Base-by-base conservation (phyloP, 1,140 invertebrate species). In the Drosophila kurseongensis region DNA sequence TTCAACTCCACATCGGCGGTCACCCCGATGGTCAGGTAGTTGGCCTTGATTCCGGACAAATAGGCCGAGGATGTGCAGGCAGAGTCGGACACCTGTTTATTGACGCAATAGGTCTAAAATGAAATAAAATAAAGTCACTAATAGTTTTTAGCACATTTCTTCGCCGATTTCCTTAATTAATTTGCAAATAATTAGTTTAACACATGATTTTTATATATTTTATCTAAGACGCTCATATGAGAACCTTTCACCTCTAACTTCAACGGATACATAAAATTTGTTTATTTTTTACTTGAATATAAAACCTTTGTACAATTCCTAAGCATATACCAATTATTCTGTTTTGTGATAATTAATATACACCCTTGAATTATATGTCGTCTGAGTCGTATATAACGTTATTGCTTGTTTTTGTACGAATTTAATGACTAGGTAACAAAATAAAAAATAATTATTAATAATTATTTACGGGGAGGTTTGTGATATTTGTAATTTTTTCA, bases 61-160 rank as follows among this genome's bases (percentile, higher is more conserved):
- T 95, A 95, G 0, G 96, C 96, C 0, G 96, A 97, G 5, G 90
- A 83, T 0, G 95, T 95, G 12, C 94, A 95, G 0, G 97, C 97
- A 0, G 96, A 96, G 90, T 98, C 97, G 0, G 97, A 94, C 0
- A 96, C 95, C 94, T 97, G 96, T 23, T 94, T 94, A 91, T 97
- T 95, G 10, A 96, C 94, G 89, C 95, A 97, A 91, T 97, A 91
- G 0, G 89, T 91, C 89, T 91, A 9, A 14, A 78, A 52, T 14
- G 8, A n/a, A 12, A 12, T 1, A 5, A 50, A 38, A 18, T 44
- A 14, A 35, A n/a, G 18, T 7, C 0, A 42, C 45, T 45, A 29
- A 14, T 29, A 40, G 12, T 59, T 36, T 23, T 60, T 47, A 16
- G 14, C 57, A 59, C 44, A 12, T 32, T 50, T 6, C 8, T 47